These are phyloP conservation scores for Synanceia verrucosa DNA, from an alignment of 2,797 vertebrate species.

Conservation along the genomic window DNA sequence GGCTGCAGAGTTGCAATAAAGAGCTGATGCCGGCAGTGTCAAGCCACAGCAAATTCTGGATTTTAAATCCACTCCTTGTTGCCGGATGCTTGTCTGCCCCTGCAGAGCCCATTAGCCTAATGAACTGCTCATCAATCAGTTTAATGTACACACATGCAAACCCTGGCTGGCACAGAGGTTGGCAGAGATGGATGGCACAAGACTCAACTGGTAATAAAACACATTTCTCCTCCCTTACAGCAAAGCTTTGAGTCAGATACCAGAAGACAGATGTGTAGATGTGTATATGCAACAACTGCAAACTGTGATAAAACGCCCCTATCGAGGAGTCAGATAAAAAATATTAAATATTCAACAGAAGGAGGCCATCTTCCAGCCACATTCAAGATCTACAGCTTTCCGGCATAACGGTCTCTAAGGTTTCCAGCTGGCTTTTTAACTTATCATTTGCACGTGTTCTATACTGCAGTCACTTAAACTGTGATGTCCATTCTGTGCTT, in stretches of 20 bases:
- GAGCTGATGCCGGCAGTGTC: slow-evolving; percentile 18
- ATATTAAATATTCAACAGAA: background rate
- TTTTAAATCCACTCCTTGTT: slow-evolving; percentile 53
- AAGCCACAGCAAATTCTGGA: slow-evolving; percentile 26
- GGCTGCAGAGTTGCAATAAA: slow-evolving; percentile 34
- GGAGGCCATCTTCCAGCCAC: background rate
- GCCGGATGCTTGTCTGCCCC: slow-evolving; percentile 36
- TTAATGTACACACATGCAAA: slow-evolving; percentile 55
- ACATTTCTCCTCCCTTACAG: background rate
- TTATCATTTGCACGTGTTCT: background rate
- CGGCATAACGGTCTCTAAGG: background rate
- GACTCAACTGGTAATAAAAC: slow-evolving; percentile 37
- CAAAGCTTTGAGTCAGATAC: background rate
- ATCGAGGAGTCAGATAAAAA: background rate
- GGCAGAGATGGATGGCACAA: slow-evolving; percentile 62
- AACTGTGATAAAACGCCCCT: background rate
- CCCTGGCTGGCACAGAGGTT: slow-evolving; percentile 32
- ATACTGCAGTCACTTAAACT: too few relatives aligned
- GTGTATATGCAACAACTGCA: slow-evolving; percentile 7
- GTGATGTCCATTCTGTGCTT: background rate
- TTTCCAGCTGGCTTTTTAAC: background rate
- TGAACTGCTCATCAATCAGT: slow-evolving; percentile 75
- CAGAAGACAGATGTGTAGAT: background rate
- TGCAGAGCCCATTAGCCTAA: slow-evolving; percentile 72
- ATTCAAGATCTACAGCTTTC: background rate